Evolutionary conservation across 2,113 vertebrate species (phyloP).

Genomic region (Xiphophorus maculatus): DNA sequence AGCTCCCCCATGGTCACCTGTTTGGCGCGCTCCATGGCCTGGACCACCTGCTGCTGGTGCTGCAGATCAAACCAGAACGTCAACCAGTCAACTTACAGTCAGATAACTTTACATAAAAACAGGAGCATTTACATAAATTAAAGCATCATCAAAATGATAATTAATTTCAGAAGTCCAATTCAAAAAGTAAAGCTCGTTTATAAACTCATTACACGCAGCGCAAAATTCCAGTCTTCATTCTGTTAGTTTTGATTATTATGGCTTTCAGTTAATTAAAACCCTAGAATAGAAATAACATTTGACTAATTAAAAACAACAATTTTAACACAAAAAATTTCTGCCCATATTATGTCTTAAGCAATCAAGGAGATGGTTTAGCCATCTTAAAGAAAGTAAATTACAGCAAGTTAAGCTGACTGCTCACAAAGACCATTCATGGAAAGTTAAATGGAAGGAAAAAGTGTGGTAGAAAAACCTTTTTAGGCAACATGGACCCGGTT

Average conservation of each 20-base stretch:
- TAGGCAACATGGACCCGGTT: no score
- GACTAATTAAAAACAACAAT: neutral
- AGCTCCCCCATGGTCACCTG: slow-evolving; percentile 95
- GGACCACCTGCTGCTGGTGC: slow-evolving; percentile 96
- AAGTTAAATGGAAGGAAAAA: no score
- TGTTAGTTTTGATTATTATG: neutral
- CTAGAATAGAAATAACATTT: neutral
- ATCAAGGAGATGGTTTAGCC: no score
- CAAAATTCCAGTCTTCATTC: neutral
- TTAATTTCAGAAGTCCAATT: neutral
- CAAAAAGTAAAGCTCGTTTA: neutral
- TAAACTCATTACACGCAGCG: neutral
- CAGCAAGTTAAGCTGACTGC: no score
- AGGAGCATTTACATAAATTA: neutral
- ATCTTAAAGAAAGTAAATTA: no score
- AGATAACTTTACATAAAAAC: neutral
- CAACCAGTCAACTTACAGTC: slow-evolving; percentile 25
- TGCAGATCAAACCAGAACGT: slow-evolving; percentile 61
- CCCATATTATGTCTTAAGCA: no score
- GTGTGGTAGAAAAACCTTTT: no score
- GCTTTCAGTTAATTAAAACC: neutral
- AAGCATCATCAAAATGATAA: neutral
- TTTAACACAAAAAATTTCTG: neutral
- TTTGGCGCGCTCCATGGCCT: slow-evolving; percentile 95
- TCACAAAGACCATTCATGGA: no score